These are phyloP conservation scores for Helleia helle DNA, from an alignment of 2,888 invertebrate species.

Conservation along the genomic window DNA sequence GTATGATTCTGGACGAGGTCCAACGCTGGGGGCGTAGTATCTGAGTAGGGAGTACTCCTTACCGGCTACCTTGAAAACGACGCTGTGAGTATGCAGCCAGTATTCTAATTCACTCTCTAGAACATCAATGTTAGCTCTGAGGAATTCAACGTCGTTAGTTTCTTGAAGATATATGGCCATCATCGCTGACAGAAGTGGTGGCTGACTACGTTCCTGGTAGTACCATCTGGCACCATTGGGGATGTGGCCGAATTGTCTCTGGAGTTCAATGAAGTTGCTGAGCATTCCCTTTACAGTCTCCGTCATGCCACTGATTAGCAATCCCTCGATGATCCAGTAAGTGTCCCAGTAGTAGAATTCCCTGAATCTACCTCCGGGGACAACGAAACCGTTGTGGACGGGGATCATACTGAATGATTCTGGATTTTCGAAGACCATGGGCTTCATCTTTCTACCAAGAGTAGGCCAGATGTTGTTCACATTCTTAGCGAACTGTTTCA, in stretches of 20 bases:
- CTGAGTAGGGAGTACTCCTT: conserved; percentile 70
- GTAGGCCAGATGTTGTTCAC: conserved; percentile 77
- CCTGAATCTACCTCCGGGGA: conserved; percentile 81
- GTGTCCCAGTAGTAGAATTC: conserved; percentile 92
- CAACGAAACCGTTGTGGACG: conserved; percentile 79
- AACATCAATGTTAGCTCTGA: conserved; percentile 68
- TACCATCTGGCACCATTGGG: conserved; percentile 90
- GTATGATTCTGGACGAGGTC: conserved; percentile 84
- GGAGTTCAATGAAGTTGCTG: conserved; percentile 81
- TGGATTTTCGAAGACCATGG: conserved; percentile 68
- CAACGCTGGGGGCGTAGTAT: conserved; percentile 74
- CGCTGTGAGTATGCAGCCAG: conserved; percentile 75
- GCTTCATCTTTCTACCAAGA: conserved; percentile 75
- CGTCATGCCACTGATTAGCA: conserved; percentile 84
- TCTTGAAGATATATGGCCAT: conserved; percentile 77
- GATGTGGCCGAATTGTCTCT: conserved; percentile 79
- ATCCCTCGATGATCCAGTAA: conserved; percentile 88
- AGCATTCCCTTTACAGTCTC: conserved; percentile 83
- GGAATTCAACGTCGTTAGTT: conserved; percentile 78
- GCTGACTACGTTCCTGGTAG: conserved; percentile 81
- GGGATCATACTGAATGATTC: conserved; percentile 78
- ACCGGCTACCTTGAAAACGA: conserved; percentile 63
- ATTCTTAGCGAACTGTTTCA: conserved; percentile 75
- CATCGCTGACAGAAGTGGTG: conserved; percentile 82
- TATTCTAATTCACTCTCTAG: conserved; percentile 78